Evolutionary conservation across 2,113 vertebrate genomes (phyloP), one percentile per base, ranked within the genome.

Genomic region (Speoplatyrhinus poulsoni): DNA sequence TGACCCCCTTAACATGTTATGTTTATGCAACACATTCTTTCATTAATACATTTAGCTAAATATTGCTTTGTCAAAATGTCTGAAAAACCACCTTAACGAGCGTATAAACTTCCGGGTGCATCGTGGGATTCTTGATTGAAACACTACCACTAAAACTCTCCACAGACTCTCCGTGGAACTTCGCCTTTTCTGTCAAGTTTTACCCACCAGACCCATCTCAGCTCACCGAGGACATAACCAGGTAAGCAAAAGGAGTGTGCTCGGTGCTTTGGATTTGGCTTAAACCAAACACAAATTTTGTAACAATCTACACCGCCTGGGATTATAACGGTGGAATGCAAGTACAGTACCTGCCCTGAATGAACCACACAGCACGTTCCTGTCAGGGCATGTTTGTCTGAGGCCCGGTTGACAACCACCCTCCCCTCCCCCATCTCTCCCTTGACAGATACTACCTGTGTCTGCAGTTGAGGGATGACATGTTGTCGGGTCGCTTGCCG

Each of bases 121-220:
- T 41, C 6, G 7, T 41, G 36, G 6, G 36, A 41, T 41, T 41
- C 36, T 41, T 41, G 36, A 53, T 53, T 53, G 12, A 41, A n/a
- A 15, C 15, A 15, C 26, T 19, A 46, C 36, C 6, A 17, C 13
- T 62, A 59, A 60, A 46, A 82, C 57, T 81, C 47, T 92, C 57
- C 63, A 53, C 82, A 97, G 98, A 94, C 1, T 94, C 94, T 70
- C 90, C 92, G 4, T 99, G 97, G 98, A 92, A 96, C 82, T 98
- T 98, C 8, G 91, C 94, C 67, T 99, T 98, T 66, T 93, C 96
- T 0, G 96, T 99, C 76, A 99, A 99, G 90, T 99, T 99, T 88
- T 99, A 99, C 83, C 98, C 98, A 46, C 98, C 96, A 46, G 98
- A 99, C 67, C 98, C 98, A 49, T 95, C 97, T 49, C 97, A 98